These are phyloP conservation scores for Gavialis gangeticus DNA, from an alignment of 2,113 vertebrate species.

Conservation along the genomic window DNA sequence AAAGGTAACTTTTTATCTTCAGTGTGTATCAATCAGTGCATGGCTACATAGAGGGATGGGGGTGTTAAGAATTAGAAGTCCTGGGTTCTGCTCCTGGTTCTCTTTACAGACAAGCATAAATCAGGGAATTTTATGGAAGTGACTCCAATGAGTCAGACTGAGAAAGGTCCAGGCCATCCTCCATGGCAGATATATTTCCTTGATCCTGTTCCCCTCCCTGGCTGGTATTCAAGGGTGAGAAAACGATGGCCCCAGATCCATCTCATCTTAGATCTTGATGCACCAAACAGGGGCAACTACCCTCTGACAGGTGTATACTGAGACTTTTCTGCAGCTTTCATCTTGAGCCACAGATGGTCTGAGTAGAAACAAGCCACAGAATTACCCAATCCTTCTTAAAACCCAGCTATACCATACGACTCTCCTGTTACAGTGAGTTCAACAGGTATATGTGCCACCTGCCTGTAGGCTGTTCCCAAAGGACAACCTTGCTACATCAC, in stretches of 20 bases:
- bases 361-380: neutral
- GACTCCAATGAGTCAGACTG: accelerated
- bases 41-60: neutral
- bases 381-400: neutral
- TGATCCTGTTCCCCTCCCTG: neutral
- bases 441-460: neutral
- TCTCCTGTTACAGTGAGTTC: neutral
- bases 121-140: accelerated
- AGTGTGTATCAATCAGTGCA: neutral
- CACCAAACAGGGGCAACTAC: neutral
- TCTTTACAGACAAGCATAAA: neutral
- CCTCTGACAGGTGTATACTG: neutral
- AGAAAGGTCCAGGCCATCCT: neutral
- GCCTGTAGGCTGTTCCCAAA: accelerated
- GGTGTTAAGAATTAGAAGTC: neutral
- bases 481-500: accelerated
- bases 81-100: neutral
- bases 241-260: neutral
- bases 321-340: accelerated
- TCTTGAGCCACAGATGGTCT: accelerated
- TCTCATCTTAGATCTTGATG: neutral
- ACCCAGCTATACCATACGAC: accelerated
- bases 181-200: neutral
- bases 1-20: neutral
- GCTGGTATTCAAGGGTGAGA: neutral